Conservation (phyloP, 2,888 invertebrate species). For the Agrochola circellaris region DNA sequence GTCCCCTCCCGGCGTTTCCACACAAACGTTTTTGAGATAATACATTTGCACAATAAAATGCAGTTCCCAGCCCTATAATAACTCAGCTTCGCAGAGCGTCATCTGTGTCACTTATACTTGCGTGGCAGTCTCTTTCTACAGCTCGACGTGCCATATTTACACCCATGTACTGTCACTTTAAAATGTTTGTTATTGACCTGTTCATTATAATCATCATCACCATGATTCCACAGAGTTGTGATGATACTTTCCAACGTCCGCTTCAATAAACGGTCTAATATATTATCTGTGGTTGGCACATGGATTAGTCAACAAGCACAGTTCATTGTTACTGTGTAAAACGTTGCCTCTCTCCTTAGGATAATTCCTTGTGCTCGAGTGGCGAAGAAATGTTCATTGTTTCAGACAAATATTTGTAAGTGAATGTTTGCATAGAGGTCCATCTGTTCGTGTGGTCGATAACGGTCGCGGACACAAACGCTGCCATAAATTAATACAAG, state of each 20-base stretch:
- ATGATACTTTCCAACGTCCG: background rate
- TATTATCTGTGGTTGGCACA: background rate
- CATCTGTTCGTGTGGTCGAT: background rate
- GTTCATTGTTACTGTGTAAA: background rate
- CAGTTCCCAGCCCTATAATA: background rate
- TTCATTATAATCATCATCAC: background rate
- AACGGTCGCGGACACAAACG: constrained; percentile 3
- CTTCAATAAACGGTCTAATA: background rate
- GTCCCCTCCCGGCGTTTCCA: too few relatives aligned
- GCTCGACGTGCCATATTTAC: background rate
- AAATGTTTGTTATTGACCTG: background rate
- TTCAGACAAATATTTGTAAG: background rate
- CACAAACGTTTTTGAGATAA: background rate
- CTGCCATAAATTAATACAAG: constrained; percentile 26
- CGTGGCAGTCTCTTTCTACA: background rate
- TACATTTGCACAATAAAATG: background rate
- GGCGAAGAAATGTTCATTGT: background rate
- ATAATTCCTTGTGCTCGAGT: background rate
- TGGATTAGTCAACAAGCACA: background rate
- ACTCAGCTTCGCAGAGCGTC: background rate
- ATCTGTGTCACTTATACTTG: background rate
- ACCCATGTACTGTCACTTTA: background rate
- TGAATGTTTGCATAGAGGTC: background rate
- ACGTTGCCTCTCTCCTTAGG: too few relatives aligned
- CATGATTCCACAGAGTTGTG: background rate